Conservation (phyloP, 1,140 invertebrate genomes). For the Rhagoletis pomonella region DNA sequence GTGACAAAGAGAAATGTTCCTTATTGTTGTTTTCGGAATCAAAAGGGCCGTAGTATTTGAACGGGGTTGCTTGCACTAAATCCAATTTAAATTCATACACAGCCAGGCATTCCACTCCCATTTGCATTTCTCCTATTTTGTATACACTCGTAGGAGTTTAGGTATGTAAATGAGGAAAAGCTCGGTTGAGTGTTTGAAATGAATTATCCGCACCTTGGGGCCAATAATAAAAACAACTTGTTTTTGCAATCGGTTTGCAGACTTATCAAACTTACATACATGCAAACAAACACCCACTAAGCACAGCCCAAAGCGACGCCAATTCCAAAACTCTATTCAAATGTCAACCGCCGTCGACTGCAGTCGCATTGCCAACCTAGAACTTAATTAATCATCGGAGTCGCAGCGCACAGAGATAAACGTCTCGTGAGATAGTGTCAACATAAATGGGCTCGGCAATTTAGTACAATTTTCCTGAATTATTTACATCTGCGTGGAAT, state of each 20-base stretch:
- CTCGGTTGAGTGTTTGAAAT: background rate
- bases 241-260: background rate
- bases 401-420: slow-evolving; percentile 48
- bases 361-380: background rate
- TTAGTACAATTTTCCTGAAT: slow-evolving; percentile 58
- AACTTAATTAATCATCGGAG: slow-evolving; percentile 53
- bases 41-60: no score
- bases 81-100: background rate
- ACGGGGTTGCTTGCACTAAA: background rate
- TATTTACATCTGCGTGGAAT: slow-evolving; percentile 55
- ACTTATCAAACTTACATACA: background rate
- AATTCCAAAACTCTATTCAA: background rate
- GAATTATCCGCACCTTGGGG: slow-evolving; percentile 52
- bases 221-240: slow-evolving; percentile 52
- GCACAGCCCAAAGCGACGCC: background rate
- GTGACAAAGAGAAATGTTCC: background rate
- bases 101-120: no score
- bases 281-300: background rate
- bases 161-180: background rate
- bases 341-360: slow-evolving; percentile 19
- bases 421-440: slow-evolving; percentile 59
- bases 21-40: background rate
- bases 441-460: slow-evolving; percentile 58
- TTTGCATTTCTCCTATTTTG: background rate
- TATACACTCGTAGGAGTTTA: background rate